A percentile compares a stretch with the other conserved stretches of the same genome.
Conservation (phyloP, 1,140 invertebrate genomes). For the Drepana arcuata region DNA sequence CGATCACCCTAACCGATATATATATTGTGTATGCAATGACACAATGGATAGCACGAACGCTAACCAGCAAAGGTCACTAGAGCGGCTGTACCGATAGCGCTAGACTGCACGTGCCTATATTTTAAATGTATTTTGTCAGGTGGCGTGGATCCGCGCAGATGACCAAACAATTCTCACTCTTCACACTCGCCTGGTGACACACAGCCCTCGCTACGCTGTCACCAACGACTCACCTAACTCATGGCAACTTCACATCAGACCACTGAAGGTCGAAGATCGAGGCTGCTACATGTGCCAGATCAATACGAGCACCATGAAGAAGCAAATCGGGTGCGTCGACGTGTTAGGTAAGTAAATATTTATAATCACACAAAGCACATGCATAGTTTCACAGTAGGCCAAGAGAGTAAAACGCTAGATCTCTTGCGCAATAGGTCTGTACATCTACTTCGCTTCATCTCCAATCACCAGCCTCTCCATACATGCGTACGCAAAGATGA, state of each 20-base stretch:
- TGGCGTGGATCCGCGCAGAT: constrained; percentile 91
- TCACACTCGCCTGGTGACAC: constrained; percentile 89
- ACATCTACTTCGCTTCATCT: too few species aligned
- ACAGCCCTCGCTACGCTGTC: constrained; percentile 86
- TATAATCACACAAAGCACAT: too few species aligned
- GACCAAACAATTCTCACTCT: constrained; percentile 91
- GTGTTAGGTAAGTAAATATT: constrained; percentile 80
- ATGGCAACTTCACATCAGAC: constrained; percentile 84
- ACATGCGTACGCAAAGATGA: too few species aligned
- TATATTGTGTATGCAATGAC: too few species aligned
- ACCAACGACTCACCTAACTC: constrained; percentile 82
- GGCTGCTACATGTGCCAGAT: constrained; percentile 91
- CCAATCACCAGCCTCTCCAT: too few species aligned
- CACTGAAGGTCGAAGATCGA: constrained; percentile 80
- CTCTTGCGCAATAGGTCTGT: too few species aligned
- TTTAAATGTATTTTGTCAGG: constrained; percentile 70
- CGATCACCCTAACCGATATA: too few species aligned
- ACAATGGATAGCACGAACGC: too few species aligned
- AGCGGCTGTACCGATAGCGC: neutral
- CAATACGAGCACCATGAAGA: constrained; percentile 91
- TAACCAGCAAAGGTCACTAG: too few species aligned
- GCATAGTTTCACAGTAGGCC: too few species aligned
- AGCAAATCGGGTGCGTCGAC: constrained; percentile 89
- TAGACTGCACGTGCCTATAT: neutral
- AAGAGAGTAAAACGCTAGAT: too few species aligned